Base-by-base conservation (phyloP, 2,888 invertebrate species). In the Psylliodes chrysocephalus region DNA sequence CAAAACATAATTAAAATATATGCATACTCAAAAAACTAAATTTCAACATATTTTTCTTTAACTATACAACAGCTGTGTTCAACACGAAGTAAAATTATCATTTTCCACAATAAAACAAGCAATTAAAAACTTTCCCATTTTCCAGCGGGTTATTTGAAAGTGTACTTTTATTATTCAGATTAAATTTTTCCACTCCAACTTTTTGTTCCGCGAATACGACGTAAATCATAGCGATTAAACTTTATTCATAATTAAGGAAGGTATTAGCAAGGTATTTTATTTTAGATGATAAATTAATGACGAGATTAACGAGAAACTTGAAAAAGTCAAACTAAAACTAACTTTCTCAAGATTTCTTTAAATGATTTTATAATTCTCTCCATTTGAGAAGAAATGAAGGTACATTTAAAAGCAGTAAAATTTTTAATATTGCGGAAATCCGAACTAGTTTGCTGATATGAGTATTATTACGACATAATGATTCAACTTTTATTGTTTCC, bases 51-150 rank as follows among this genome's bases (percentile, higher is more conserved):
- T 44, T 44, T 44, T 44, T 22, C 22, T 19, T 44, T 44, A 44
- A 44, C 44, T 22, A n/a, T 4, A 2, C 44, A 1, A n/a, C 44
- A 44, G 22, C 44, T 44, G 44, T 22, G 22, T n/a, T 44, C 44
- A 44, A 44, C 18, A 44, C 22, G 18, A 44, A 44, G 44, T 44
- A 18, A 18, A 44, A 44, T 44, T 44, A 44, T 35, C 35, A 35
- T 44, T 44, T 44, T 44, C 19, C 10, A 44, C 44, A 44, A 44
- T 44, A 44, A 44, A 19, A 19, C 10, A n/a, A 19, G n/a, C 22
- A 44, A 44, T 44, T 44, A 44, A 44, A 42, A 44, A 44, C 44
- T 44, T 44, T 22, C n/a, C 22, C 18, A 44, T 44, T 44, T 19
- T 17, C 44, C 22, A 18, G 44, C 44, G 44, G 17, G n/a, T 22